Base-by-base conservation (phyloP, 2,113 vertebrate genomes). In the Bambusicola thoracicus region DNA sequence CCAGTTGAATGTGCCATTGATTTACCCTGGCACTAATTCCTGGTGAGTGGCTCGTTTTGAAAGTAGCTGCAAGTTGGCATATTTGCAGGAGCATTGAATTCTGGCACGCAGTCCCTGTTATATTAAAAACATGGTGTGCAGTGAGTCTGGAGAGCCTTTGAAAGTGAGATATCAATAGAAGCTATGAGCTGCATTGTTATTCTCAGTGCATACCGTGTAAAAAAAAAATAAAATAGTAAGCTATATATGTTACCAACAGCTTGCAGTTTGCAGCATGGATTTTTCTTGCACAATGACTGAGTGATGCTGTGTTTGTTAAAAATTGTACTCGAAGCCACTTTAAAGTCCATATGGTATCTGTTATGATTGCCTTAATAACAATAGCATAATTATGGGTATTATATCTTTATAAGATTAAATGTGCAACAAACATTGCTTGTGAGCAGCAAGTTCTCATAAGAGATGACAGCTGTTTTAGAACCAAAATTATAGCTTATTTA, bases 1-100 rank as follows among this genome's bases (percentile, higher is more conserved):
- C 85, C 77, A 87, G 76, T 90, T 97, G 94, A 95, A 96, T 96
- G 94, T 96, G 95, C 94, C 93, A 95, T 94, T 95, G 95, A 97
- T 96, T 96, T 95, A 92, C 63, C 87, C 93, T 97, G 95, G 95
- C 96, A 95, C 80, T 86, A 95, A 92, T 96, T 95, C 92, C 82
- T 78, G 82, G 89, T 70, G 93, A 96, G 87, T 21, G 87, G 91
- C 85, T 95, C 87, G 59, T 93, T 97, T 95, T 95, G 90, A 92
- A 91, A 92, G 87, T 93, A 94, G 93, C 91, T 95, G 93, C 92
- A 94, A 95, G 84, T 95, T 92, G 96, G 91, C 90, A 61, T 95
- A 94, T 96, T 91, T 93, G 94, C 93, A 93, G 92, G 76, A 95
- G 91, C 85, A 66, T 89, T 95, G 89, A 94, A 90, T 96, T 90